These are phyloP conservation scores for Hipparchia sbordonii DNA, from an alignment of 2,888 invertebrate genomes.

Conservation along the genomic window DNA sequence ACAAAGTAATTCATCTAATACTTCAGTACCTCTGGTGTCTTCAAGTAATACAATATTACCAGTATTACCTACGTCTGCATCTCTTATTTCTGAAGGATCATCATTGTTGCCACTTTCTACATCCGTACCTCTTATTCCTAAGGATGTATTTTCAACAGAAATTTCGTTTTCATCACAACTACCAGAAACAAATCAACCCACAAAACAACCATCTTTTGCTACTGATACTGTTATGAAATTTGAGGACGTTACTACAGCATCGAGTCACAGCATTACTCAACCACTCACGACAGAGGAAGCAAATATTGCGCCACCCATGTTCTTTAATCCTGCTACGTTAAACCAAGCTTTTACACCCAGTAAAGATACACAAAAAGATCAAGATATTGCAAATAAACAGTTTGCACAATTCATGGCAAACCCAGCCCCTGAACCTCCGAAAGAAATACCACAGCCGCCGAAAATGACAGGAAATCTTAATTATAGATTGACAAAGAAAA, in stretches of 20 bases:
- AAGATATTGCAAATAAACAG: conserved; percentile 23
- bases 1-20: neutral
- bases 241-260: too few relatives aligned
- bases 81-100: neutral
- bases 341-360: neutral
- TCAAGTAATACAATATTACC: neutral
- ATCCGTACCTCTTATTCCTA: neutral
- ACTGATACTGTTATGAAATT: neutral
- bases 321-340: conserved; percentile 46
- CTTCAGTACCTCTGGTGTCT: neutral
- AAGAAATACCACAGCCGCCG: conserved; percentile 62
- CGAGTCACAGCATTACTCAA: neutral
- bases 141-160: neutral
- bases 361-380: conserved; percentile 31
- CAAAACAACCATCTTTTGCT: neutral
- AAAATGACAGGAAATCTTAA: conserved; percentile 59
- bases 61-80: neutral
- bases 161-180: neutral
- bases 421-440: conserved; percentile 47
- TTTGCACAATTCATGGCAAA: conserved; percentile 10
- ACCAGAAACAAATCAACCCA: neutral
- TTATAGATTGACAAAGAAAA: conserved; percentile 71
- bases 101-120: neutral
- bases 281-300: neutral
- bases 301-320: conserved; percentile 41